Evolutionary conservation across 2,888 invertebrate genomes (phyloP), one percentile per base, ranked within the genome.

Genomic region (Epiperipatus broadwayi): DNA sequence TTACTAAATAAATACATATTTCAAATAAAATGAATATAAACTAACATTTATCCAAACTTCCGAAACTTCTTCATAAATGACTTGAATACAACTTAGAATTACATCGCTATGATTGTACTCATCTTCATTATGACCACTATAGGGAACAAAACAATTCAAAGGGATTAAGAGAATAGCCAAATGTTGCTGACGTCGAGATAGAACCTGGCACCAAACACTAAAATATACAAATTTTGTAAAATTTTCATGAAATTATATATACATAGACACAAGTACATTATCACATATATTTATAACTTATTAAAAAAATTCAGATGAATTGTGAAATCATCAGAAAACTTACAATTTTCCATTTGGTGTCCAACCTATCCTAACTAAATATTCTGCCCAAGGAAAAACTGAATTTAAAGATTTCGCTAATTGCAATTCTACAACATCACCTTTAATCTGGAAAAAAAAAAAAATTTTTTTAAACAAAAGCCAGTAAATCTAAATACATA

Each of bases 341-440:
- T 63, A 89, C 89, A 72, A 76, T 52, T 77, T 71, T 20, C 83
- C 79, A 55, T 84, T 78, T 0, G 84, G 80, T 0, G 83, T 83
- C 93, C 95, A 97, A 0, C 91, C 93, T 10, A 80, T 83, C 47
- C 95, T 64, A 1, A 89, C 83, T 46, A 97, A 67, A 60, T 97
- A 97, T 55, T 97, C 95, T 64, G 80, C 73, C 80, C 84, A 84
- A 0, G 85, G 80, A 56, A 87, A 87, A 43, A 80, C 68, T 38
- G 74, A 72, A 33, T 41, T 35, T 20, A 58, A 39, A 3, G 53
- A 45, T 29, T 50, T 49, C 33, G 45, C 44, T 22, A 57, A 43
- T 31, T 48, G 46, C 34, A 48, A 47, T 3, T 41, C 35, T 34
- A 46, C 46, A 18, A 50, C 40, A 28, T 36, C 40, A 20, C 35